phyloP scores from a whole-genome alignment of 2,888 invertebrate genomes.

The Leptogaster cylindrica region DNA sequence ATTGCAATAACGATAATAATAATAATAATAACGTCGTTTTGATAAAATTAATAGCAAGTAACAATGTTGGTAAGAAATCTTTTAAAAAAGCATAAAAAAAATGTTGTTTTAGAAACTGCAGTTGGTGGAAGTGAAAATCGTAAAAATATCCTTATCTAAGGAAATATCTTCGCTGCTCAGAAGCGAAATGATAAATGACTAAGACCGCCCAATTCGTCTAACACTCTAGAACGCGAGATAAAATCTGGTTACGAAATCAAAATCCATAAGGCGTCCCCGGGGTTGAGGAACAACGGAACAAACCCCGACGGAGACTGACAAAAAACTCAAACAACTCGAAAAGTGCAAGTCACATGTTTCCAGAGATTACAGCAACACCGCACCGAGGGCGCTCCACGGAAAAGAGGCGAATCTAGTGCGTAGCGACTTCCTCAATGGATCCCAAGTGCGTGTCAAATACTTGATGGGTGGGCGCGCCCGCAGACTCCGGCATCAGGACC shows the following conservation, averaged over 20 bases:
- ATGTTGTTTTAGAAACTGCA: too few relatives aligned
- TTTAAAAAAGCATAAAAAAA: too few relatives aligned
- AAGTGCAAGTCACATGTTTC: slow-evolving; percentile 39
- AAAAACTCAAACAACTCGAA: slow-evolving; percentile 38
- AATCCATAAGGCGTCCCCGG: slow-evolving; percentile 23
- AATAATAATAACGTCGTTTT: too few relatives aligned
- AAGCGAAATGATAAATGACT: slow-evolving; percentile 26
- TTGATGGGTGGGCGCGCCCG: slow-evolving; percentile 39
- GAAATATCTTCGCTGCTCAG: slow-evolving; percentile 10
- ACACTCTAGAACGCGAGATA: slow-evolving; percentile 14
- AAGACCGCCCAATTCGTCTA: slow-evolving; percentile 10
- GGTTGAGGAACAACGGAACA: slow-evolving; percentile 9
- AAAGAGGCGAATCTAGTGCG: slow-evolving; percentile 32
- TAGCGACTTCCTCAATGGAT: slow-evolving; percentile 31
- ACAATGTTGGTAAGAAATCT: too few relatives aligned
- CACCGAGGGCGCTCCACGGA: background rate
- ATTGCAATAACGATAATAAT: too few relatives aligned
- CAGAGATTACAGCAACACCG: slow-evolving; percentile 17
- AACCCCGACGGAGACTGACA: slow-evolving; percentile 18
- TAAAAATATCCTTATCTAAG: slow-evolving; percentile 1
- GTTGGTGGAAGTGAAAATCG: background rate
- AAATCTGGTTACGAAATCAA: slow-evolving; percentile 19
- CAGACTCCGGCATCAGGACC: slow-evolving; percentile 12
- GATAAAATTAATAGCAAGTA: too few relatives aligned
- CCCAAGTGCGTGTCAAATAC: slow-evolving; percentile 38